Evolutionary conservation across 2,888 invertebrate species (phyloP).

Genomic region (Doris montereyensis): DNA sequence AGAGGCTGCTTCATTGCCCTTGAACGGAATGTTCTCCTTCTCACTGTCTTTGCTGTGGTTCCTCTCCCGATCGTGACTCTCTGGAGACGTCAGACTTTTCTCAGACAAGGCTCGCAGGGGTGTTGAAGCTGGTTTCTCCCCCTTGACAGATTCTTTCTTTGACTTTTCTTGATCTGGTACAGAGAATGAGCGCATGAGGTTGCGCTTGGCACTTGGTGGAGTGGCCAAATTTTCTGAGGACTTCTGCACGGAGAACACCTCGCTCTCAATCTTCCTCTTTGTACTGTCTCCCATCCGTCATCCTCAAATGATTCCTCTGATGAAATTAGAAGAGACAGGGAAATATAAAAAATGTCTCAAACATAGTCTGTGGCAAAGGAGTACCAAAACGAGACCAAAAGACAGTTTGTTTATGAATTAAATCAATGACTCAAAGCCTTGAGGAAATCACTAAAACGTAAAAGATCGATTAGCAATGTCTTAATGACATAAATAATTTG

Average conservation of each 20-base stretch:
- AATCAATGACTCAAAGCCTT: too few relatives aligned
- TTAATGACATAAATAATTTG: too few relatives aligned
- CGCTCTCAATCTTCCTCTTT: constrained; percentile 75
- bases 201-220: constrained; percentile 48
- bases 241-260: constrained; percentile 65
- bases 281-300: constrained; percentile 90
- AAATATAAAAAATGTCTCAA: too few relatives aligned
- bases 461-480: too few relatives aligned
- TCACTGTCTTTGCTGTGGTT: constrained; percentile 62
- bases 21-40: constrained; percentile 61
- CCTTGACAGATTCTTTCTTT: constrained; percentile 38
- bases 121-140: constrained; percentile 21
- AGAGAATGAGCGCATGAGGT: constrained; percentile 56
- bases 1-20: background rate
- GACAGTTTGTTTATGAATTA: too few relatives aligned
- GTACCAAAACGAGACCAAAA: too few relatives aligned
- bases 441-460: too few relatives aligned
- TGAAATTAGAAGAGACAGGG: too few relatives aligned
- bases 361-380: too few relatives aligned
- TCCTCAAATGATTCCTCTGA: constrained; percentile 42
- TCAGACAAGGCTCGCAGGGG: constrained; percentile 38
- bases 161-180: constrained; percentile 51
- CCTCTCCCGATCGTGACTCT: constrained; percentile 36
- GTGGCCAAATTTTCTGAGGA: constrained; percentile 59
- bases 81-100: constrained; percentile 34